Evolutionary conservation across 2,113 vertebrate genomes (phyloP), one percentile per base, ranked within the genome.

Genomic region (Eupsittula cactorum): DNA sequence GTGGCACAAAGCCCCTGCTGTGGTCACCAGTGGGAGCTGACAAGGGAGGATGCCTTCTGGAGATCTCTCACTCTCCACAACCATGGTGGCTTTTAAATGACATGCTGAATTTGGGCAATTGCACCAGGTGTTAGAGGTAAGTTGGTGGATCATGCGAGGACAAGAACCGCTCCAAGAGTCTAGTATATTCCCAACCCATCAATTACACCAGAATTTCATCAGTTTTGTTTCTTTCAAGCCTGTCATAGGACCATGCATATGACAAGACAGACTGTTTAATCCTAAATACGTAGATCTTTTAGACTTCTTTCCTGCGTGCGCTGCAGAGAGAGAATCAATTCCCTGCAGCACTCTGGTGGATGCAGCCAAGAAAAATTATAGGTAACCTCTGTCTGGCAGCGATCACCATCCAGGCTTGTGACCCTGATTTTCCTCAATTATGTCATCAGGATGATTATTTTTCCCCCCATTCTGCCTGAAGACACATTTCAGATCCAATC

Each of bases 401-500:
- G 9, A 68, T 86, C 64, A 27, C 39, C 49, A 20, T 78, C 24
- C 47, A 75, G 73, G 41, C 57, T 91, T 88, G 80, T 88, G 77
- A 92, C 62, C 73, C 77, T 52, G 47, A 75, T 91, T 90, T 90
- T 94, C 88, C 65, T 90, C 65, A 65, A 27, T 93, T 84, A 78
- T 64, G 60, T 93, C 85, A 86, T 70, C 46, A 91, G 20, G 29
- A 47, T 69, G 65, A 91, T 81, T 87, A 60, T 90, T 93, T 92
- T 86, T 37, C 28, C 55, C 49, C 46, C 27, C 3, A 44, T 95
- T 96, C 64, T 86, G 53, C 82, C 68, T 90, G 53, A 88, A 94
- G 82, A 88, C 62, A 83, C 55, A 46, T 74, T 93, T 96, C 55
- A 81, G 37, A 83, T 92, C 55, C 83, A 78, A 41, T 74, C 37